Percentiles rank a stretch among this genome's conserved stretches.
Conservation (phyloP, 1,140 invertebrate genomes). For the Papilio polyxenes region DNA sequence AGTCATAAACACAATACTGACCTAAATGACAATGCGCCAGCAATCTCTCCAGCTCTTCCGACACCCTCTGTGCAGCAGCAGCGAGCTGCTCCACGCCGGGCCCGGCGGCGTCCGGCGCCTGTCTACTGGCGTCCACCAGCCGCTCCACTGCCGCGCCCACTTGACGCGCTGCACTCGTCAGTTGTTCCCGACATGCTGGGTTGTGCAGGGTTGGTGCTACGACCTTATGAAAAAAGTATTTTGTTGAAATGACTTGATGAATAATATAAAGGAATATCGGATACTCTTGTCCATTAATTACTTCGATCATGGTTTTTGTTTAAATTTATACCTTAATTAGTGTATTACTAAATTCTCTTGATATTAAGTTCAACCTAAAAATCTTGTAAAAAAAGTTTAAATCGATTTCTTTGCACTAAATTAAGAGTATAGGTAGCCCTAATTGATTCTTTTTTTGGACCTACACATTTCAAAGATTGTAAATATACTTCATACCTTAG, state of each 20-base stretch:
- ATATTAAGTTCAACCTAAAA: too few relatives aligned
- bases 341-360: too few relatives aligned
- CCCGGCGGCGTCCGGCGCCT: constrained; percentile 82
- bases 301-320: too few relatives aligned
- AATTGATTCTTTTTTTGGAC: neutral
- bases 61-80: constrained; percentile 93
- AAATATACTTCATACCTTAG: constrained; percentile 85
- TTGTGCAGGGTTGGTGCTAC: constrained; percentile 92
- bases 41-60: constrained; percentile 93
- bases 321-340: too few relatives aligned
- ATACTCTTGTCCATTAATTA: too few relatives aligned
- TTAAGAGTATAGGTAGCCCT: too few relatives aligned
- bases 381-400: too few relatives aligned
- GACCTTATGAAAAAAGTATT: constrained; percentile 75
- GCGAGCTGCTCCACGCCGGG: constrained; percentile 90
- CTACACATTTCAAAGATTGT: neutral
- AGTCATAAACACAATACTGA: constrained; percentile 39
- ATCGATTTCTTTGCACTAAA: too few relatives aligned
- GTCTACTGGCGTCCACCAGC: constrained; percentile 91
- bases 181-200: constrained; percentile 95
- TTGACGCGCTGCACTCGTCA: constrained; percentile 95
- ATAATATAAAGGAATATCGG: too few relatives aligned
- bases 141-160: constrained; percentile 96
- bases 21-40: constrained; percentile 89
- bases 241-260: too few relatives aligned